Percentiles rank a stretch among this genome's conserved stretches.
Evolutionary conservation across 2,888 invertebrate genomes (phyloP).

Genomic region (Blastobasis adustella): DNA sequence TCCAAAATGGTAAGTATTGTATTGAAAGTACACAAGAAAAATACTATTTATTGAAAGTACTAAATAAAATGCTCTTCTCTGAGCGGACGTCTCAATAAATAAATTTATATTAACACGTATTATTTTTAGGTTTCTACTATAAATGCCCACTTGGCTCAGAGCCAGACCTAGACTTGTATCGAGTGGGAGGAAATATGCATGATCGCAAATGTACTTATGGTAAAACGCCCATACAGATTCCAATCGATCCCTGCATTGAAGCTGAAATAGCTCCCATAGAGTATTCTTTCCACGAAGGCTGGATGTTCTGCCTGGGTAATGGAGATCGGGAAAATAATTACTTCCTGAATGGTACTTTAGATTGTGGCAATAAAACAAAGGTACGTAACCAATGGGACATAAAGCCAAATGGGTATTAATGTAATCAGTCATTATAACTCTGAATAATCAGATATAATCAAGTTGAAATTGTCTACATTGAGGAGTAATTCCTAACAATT

Average conservation of each 20-base stretch:
- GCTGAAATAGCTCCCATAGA: constrained; percentile 66
- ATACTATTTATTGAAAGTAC: not conserved
- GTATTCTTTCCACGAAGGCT: constrained; percentile 63
- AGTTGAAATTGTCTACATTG: not conserved
- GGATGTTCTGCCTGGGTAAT: constrained; percentile 67
- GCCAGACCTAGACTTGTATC: constrained; percentile 56
- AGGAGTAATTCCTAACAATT: not conserved
- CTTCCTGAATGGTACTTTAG: constrained; percentile 61
- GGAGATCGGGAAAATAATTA: constrained; percentile 65
- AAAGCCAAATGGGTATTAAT: not conserved
- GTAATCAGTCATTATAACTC: no score
- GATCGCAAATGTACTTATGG: constrained; percentile 59
- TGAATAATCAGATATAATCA: not conserved
- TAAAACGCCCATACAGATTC: constrained; percentile 38
- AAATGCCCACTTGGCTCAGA: constrained; percentile 57
- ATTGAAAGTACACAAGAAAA: not conserved
- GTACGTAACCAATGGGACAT: constrained; percentile 21
- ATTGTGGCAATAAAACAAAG: constrained; percentile 64
- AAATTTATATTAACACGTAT: no score
- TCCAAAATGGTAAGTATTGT: constrained; percentile 50
- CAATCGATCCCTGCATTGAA: constrained; percentile 61
- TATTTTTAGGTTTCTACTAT: constrained; percentile 49
- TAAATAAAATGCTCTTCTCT: not conserved
- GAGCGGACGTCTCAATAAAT: no score
- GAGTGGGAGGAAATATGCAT: constrained; percentile 61